Percentiles rank a stretch among this genome's conserved stretches.
phyloP scores from a whole-genome alignment of 37 sponge, comb jelly and placozoan genomes.

The Axinella damicornis region DNA sequence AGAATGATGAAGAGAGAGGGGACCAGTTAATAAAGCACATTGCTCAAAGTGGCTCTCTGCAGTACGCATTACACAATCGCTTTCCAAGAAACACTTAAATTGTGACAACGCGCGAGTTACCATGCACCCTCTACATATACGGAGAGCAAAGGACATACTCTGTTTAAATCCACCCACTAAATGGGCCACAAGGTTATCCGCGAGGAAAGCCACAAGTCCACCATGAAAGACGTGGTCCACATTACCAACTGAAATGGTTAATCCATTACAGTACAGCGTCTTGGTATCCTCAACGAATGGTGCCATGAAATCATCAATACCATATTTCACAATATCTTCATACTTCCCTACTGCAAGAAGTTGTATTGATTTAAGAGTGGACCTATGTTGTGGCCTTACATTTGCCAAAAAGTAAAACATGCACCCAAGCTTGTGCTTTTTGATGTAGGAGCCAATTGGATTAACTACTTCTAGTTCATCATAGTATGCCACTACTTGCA shows the following conservation, averaged over 20 bases:
- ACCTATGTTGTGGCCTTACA: slow-evolving; percentile 29
- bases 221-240: neutral
- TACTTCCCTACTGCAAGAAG: slow-evolving; percentile 40
- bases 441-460: slow-evolving; percentile 44
- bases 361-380: slow-evolving; percentile 34
- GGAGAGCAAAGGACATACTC: slow-evolving; percentile 52
- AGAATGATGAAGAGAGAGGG: neutral
- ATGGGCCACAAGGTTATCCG: too few relatives aligned
- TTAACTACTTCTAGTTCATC: slow-evolving; percentile 65
- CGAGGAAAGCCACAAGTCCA: too few relatives aligned
- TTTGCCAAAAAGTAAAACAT: slow-evolving; percentile 44
- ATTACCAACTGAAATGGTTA: slow-evolving; percentile 17
- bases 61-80: neutral
- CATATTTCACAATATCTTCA: slow-evolving; percentile 41
- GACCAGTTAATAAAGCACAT: neutral
- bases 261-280: slow-evolving; percentile 45
- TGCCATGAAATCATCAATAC: slow-evolving; percentile 38
- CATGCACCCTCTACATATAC: slow-evolving; percentile 56
- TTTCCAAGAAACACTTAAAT: neutral
- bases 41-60: neutral
- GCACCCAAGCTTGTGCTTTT: slow-evolving; percentile 56
- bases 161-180: slow-evolving; percentile 18
- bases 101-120: too few relatives aligned
- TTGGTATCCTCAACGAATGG: slow-evolving; percentile 54
- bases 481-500: slow-evolving; percentile 54